Evolutionary conservation across 1,140 invertebrate genomes (phyloP), one percentile per base, ranked within the genome.

Genomic region (Harlomillsia oculata): DNA sequence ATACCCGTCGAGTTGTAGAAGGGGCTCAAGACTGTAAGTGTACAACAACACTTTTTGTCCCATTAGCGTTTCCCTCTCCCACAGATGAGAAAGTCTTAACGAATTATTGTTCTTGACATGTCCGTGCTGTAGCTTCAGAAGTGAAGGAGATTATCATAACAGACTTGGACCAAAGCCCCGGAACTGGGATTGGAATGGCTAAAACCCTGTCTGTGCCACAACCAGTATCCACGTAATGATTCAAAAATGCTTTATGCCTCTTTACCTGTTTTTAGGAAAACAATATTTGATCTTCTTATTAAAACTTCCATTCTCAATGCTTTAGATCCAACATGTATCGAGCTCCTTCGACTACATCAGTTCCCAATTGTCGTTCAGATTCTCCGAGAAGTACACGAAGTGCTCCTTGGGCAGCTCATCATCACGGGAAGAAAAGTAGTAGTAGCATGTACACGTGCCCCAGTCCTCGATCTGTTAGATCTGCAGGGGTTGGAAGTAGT

Each of bases 311-410:
- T 48, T 18, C 49, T 57, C 23, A 34, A 28, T 44, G 37, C 28
- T 48, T 59, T 20, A 53, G 53, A 13, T 61, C 59, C 16, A 50
- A 49, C 23, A 39, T 67, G 39, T 60, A 67, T 18, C 49, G 63
- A 50, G 63, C 67, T n/a, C 58, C 64, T 25, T 67, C 68, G 14
- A 64, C 67, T 25, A 65, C 63, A 26, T 53, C 40, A 20, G 50
- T 61, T 18, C 23, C 50, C 13, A 45, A 26, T 68, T 61, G 62
- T 66, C 64, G 74, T 48, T 74, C 76, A 20, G 82, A 85, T 64
- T 88, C 85, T 0, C 85, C 80, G 2, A 74, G 81, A 23, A 91
- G 87, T 68, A 89, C 83, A 3, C 77, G 85, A 43, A 90, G 88
- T 60, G 87, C 88, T 2, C 87, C 87, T 5, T 87, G 85, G 80